Base-by-base conservation (phyloP, 2,113 vertebrate species). In the Semnornis frantzii region DNA sequence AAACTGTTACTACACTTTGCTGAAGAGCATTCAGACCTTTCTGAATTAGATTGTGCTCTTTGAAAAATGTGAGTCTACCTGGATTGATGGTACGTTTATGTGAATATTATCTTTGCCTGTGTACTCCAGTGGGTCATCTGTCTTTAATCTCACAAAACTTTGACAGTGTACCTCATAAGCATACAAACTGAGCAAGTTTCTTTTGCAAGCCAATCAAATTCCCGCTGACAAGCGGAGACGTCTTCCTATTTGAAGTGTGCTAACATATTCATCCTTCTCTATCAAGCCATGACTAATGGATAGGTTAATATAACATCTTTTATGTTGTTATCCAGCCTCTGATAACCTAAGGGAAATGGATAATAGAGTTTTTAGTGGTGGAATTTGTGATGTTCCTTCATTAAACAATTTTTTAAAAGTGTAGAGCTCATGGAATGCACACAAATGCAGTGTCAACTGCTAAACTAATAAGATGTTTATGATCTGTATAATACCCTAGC, bases 91-190 rank as follows among this genome's bases (percentile, higher is more conserved):
- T 71, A 74, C 4, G 8, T 94, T 96, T 96, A 57, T 85, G 58
- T 91, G 85, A 95, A 82, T 28, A 30, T 95, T 95, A 94, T 93
- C 71, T 95, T 95, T 85, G 42, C 50, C 60, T 87, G 48, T 92
- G 63, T 93, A 83, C 69, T 97, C 84, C 80, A 91, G 14, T 89
- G 85, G 79, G 86, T 17, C 68, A 93, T 87, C 65, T 88, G 50
- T 96, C 92, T 97, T 96, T 95, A 95, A 94, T 90, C 81, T 93
- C 71, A 27, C 60, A 66, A 58, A 82, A 77, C 31, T 93, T 37
- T 95, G 91, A 95, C 88, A 94, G n/a, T 85, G n/a, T 94, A 87
- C 89, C 85, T 97, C 87, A 93, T 91, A 90, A 96, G 85, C 84
- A 90, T 92, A 95, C 48, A 97, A 95, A 95, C 31, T 92, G 89